A percentile compares a stretch with the other conserved stretches of the same genome.
phyloP scores from a whole-genome alignment of 2,888 invertebrate species.

The Noctua pronuba region DNA sequence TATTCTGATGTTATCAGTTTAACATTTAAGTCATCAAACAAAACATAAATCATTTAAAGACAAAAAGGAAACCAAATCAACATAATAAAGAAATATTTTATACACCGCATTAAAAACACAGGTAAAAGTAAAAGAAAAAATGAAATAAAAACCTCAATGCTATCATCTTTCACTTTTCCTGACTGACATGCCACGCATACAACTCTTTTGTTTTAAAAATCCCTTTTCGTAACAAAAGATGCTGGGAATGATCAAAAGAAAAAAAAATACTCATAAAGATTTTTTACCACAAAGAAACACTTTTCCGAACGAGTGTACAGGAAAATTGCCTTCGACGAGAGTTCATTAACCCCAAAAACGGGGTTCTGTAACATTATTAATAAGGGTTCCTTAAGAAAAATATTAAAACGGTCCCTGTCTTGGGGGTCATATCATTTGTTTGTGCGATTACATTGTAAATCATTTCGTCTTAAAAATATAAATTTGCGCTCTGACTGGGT shows the following conservation, averaged over 20 bases:
- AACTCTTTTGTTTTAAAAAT: constrained; percentile 59
- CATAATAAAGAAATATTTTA: constrained; percentile 27
- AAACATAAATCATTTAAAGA: not conserved
- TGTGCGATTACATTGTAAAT: constrained; percentile 53
- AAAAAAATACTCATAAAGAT: constrained; percentile 64
- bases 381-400: constrained; percentile 62
- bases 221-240: constrained; percentile 46
- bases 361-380: constrained; percentile 64
- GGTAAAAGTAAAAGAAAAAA: constrained; percentile 11
- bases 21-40: not conserved
- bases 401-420: constrained; percentile 56
- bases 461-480: constrained; percentile 51
- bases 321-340: constrained; percentile 71
- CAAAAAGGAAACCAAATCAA: not conserved
- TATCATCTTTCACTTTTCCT: constrained; percentile 45
- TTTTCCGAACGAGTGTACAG: constrained; percentile 74
- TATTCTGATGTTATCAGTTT: not conserved
- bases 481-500: constrained; percentile 46
- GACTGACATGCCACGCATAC: constrained; percentile 32
- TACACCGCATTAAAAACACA: constrained; percentile 21
- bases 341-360: constrained; percentile 68
- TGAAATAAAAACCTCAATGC: constrained; percentile 20
- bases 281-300: constrained; percentile 70
- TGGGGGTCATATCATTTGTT: constrained; percentile 57
- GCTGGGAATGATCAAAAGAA: constrained; percentile 53